Base-by-base conservation (phyloP, 2,888 invertebrate genomes). In the Arctia plantaginis region DNA sequence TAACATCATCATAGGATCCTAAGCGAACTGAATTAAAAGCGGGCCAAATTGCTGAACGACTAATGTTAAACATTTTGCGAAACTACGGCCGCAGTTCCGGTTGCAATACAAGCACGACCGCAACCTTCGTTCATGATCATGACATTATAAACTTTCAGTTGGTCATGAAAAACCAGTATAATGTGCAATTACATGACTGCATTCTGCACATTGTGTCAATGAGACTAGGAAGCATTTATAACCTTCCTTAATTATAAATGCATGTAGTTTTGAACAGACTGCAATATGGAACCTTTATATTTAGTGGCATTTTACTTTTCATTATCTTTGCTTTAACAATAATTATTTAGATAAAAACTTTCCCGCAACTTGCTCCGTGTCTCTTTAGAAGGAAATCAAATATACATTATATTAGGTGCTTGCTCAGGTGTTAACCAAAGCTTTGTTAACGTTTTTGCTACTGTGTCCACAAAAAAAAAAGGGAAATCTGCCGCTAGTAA, bases 151-250 rank as follows among this genome's bases (percentile, higher is more conserved):
- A 66, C n/a, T 18, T 74, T 74, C 66, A 74, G 35, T 33, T 44
- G 59, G 66, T 70, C 69, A 70, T 74, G 69, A 59, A 80, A 55
- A 62, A 44, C 39, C 44, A 47, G 73, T 78, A 72, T 74, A 55
- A 73, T 65, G 27, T 67, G 51, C 71, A 78, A 82, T 77, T 68
- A 78, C 72, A 76, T 77, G 66, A 73, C 69, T 47, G 18, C 68
- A 72, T 15, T 69, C 47, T n/a, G n/a, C 65, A 71, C 35, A 59
- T 59, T 15, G 47, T 73, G 73, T 72, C 59, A 78, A 80, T 78
- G 41, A 66, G 66, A 75, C 68, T 69, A 74, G 74, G 71, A 80
- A 72, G 12, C 64, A 39, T 62, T 55, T 59, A 69, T 64, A 73
- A 65, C 33, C 55, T 51, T 68, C 66, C 64, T 73, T 72, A 35